These are phyloP conservation scores for Actias luna DNA, from an alignment of 2,888 invertebrate genomes.

Conservation along the genomic window DNA sequence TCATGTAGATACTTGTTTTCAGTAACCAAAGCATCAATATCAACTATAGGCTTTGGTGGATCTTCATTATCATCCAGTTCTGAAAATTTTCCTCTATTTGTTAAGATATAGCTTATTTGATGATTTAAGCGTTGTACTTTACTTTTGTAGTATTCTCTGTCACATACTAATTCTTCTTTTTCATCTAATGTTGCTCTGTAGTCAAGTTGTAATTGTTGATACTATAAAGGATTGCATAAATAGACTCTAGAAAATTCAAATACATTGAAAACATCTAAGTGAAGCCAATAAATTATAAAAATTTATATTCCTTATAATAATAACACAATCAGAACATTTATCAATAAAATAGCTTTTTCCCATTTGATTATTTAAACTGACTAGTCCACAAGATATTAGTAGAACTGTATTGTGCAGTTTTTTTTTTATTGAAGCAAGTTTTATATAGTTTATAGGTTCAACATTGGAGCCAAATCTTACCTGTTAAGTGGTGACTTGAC, in stretches of 20 bases:
- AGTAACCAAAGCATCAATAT: constrained; percentile 89
- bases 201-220: constrained; percentile 88
- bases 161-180: constrained; percentile 90
- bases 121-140: constrained; percentile 92
- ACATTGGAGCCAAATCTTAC: too few relatives aligned
- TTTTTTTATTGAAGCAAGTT: too few relatives aligned
- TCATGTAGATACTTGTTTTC: constrained; percentile 94
- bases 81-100: constrained; percentile 70
- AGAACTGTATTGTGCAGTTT: too few relatives aligned
- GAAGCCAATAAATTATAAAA: too few relatives aligned
- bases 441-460: too few relatives aligned
- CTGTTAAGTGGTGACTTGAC: too few relatives aligned
- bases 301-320: too few relatives aligned
- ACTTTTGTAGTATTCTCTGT: constrained; percentile 91
- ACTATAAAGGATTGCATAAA: constrained; percentile 69
- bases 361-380: too few relatives aligned
- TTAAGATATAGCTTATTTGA: constrained; percentile 85
- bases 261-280: background rate
- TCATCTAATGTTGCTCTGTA: constrained; percentile 90
- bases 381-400: too few relatives aligned
- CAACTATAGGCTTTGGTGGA: constrained; percentile 81
- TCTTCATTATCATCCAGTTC: constrained; percentile 54
- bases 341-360: too few relatives aligned
- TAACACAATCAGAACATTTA: too few relatives aligned
- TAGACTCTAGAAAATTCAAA: background rate